Base-by-base conservation (phyloP, 2,888 invertebrate species). In the Diplolepis rosae region DNA sequence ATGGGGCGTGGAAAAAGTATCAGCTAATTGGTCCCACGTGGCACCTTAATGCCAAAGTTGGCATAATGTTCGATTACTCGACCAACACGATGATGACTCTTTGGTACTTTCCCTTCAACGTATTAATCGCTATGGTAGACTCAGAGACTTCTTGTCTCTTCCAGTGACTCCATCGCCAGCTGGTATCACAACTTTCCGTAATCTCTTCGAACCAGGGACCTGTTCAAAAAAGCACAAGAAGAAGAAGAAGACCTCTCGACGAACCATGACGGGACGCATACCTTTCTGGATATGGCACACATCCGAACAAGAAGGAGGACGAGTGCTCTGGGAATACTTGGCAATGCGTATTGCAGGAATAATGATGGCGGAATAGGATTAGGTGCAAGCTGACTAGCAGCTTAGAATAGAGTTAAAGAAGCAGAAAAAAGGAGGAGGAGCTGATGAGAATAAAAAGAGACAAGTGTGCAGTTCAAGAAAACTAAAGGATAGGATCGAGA, bases 241-340 rank as follows among this genome's bases (percentile, higher is more conserved):
- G 74, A 75, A 70, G 70, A 77, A 73, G 76, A 78, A 80, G 79
- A 79, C 72, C 72, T 69, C 78, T 78, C 73, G 73, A 77, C 78
- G 78, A 74, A 78, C 70, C 80, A 79, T 84, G 85, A 85, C 84
- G 79, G 80, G 77, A 82, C 84, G 79, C 83, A 85, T 85, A 83
- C 83, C 83, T 79, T 78, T 69, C 80, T 79, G 74, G 77, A 82
- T 85, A 81, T 80, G 81, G 78, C 77, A 65, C 77, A 77, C 77
- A 80, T 73, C 77, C 71, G 68, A 69, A 72, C 35, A 73, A 76
- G 74, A 69, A 76, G 73, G 67, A 78, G 70, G 76, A 68, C 69
- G 74, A 73, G 76, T 77, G 76, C 69, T 72, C 78, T 77, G 79
- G 75, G 80, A 82, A 79, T 83, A 78, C 80, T 74, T 61, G 70